A percentile compares a stretch with the other conserved stretches of the same genome.
These are phyloP conservation scores for Rhamnusium bicolor DNA, from an alignment of 2,888 invertebrate species.

Conservation along the genomic window DNA sequence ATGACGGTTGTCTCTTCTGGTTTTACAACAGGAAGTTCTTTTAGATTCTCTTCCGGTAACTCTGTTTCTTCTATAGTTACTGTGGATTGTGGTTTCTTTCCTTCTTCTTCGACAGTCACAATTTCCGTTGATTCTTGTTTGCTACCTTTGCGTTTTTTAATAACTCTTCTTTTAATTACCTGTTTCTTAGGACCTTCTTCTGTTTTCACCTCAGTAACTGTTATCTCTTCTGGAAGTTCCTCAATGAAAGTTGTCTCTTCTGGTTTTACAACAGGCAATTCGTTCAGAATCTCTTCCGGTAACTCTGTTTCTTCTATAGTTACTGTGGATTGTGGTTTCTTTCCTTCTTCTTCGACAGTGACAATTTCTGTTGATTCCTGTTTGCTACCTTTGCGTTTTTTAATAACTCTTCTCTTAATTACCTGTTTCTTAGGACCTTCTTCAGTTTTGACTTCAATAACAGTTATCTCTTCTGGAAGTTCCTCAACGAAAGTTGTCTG, in stretches of 20 bases:
- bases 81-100: neutral
- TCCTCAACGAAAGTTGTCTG: constrained; percentile 52
- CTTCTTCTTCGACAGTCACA: neutral
- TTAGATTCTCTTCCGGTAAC: neutral
- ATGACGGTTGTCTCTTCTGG: constrained; percentile 52
- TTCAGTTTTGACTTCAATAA: constrained; percentile 50
- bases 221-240: constrained; percentile 47
- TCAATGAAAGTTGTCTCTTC: constrained; percentile 50
- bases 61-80: neutral
- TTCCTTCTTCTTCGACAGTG: neutral
- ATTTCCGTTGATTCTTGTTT: neutral
- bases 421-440: constrained; percentile 57
- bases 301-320: neutral
- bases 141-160: constrained; percentile 1
- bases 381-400: neutral
- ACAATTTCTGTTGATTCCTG: neutral
- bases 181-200: constrained; percentile 52
- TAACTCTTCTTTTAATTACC: constrained; percentile 46
- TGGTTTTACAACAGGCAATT: constrained; percentile 35
- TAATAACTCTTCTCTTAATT: constrained; percentile 20
- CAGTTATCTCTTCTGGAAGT: constrained; percentile 43
- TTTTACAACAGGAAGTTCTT: neutral
- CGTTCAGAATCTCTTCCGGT: neutral
- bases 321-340: neutral
- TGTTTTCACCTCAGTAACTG: constrained; percentile 51